A percentile compares a stretch with the other conserved stretches of the same genome.
Conservation (phyloP, 64 coral and sea anemone species). For the Stylophora pistillata region DNA sequence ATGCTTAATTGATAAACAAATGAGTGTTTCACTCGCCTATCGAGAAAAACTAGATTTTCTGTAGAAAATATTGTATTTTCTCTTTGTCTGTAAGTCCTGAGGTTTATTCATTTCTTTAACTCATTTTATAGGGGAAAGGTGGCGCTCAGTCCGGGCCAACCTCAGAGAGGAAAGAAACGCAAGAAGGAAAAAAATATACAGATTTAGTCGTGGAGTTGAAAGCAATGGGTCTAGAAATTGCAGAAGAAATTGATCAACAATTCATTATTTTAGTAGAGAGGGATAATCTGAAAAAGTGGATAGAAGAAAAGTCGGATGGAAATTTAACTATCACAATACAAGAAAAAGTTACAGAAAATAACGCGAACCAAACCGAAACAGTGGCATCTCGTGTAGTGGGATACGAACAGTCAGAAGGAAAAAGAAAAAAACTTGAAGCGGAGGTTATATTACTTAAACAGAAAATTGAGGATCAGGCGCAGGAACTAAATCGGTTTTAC, state of each 20-base stretch:
- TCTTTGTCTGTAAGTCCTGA: neutral
- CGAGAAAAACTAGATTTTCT: too few species aligned
- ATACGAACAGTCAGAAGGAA: neutral
- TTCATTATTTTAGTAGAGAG: slow-evolving; percentile 22
- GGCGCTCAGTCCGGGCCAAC: neutral
- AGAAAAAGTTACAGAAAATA: slow-evolving; percentile 2
- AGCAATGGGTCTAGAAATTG: slow-evolving; percentile 27
- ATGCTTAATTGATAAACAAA: too few species aligned
- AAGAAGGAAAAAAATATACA: slow-evolving; percentile 2
- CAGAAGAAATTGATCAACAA: neutral
- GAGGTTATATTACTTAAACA: slow-evolving; percentile 18
- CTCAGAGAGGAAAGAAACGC: slow-evolving; percentile 6
- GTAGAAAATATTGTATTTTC: too few species aligned
- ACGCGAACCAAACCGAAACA: neutral
- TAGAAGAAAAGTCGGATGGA: slow-evolving; percentile 49
- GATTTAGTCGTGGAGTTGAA: slow-evolving; percentile 10
- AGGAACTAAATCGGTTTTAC: slow-evolving; percentile 14
- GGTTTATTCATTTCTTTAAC: neutral
- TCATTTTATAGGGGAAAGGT: neutral
- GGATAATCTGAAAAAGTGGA: slow-evolving; percentile 48
- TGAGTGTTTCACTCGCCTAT: too few species aligned
- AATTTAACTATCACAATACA: slow-evolving; percentile 35
- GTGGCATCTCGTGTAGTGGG: neutral
- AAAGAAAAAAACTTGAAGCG: neutral
- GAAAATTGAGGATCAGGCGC: slow-evolving; percentile 46